Base-by-base conservation (phyloP, 2,888 invertebrate species). In the Drosophila quinaria region DNA sequence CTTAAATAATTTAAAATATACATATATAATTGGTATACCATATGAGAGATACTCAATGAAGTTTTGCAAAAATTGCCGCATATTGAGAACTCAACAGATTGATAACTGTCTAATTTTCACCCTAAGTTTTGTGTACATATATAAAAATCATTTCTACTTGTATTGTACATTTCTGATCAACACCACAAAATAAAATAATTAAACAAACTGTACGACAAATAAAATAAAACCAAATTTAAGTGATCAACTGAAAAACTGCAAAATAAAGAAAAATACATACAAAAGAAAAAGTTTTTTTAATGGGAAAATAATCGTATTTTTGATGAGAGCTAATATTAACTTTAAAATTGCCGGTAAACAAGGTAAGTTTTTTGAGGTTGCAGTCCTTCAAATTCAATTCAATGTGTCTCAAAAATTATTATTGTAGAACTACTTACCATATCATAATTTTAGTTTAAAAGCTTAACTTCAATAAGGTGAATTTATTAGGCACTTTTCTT, bases 101-200 rank as follows among this genome's bases (percentile, higher is more conserved):
- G 22, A 44, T 46, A 61, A 22, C 13, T 29, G n/a, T 13, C 31
- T 3, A 39, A 50, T 37, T 51, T 47, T 41, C 33, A 15, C 10
- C 33, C 49, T 70, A 41, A 64, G 64, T 65, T 65, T 62, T 10
- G 39, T 65, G 60, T 70, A 74, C 64, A 70, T 33, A 74, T 65
- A 70, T 33, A 70, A 56, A 44, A 64, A 64, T 63, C 71, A 69
- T 80, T 86, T 87, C 77, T 75, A 77, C 79, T 82, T 80, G 73
- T 78, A 89, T 75, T 85, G 84, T 87, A 89, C 81, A 84, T 56
- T 81, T 80, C 76, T 58, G 70, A 73, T 65, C 68, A 67, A 60
- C 49, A 58, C 74, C 44, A 46, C 55, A 64, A 55, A 56, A 42
- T 1, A 6, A 66, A 56, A 58, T 29, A 51, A 37, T 47, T 37